Base-by-base conservation (phyloP, 2,797 vertebrate genomes). In the Melanotaenia parkinsoni region DNA sequence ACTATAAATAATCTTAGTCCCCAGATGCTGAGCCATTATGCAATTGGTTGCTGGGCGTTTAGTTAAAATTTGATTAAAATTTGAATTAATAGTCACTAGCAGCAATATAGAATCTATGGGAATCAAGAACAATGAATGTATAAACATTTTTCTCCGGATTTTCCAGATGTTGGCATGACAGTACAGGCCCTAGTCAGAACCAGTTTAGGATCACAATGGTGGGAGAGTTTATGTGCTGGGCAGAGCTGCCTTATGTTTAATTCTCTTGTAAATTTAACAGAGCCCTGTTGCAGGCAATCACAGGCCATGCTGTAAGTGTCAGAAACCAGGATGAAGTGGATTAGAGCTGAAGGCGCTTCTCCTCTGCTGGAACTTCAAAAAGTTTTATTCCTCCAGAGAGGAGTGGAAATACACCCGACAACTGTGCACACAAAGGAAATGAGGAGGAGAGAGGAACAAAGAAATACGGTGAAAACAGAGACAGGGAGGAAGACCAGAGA, bases 361-460 rank as follows among this genome's bases (percentile, higher is more conserved):
- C 73, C 67, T 82, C 76, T 73, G 79, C 69, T 81, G 47, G 73
- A 80, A 87, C 84, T 86, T 90, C 83, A 90, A 86, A 89, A 89
- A 65, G 74, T 83, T 74, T 37, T 26, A 76, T 75, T 82, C 57
- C 86, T 89, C 88, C 72, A 62, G 88, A 91, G 89, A 88, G 68
- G 43, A 79, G 62, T 62, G 62, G 74, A 84, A 82, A 83, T 71
- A 72, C 71, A 74, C 57, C 58, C 69, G 32, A 69, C 35, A 47
- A 54, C 69, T 0, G 26, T 63, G 64, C 58, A 58, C 26, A 86
- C 68, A 89, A 82, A 85, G 71, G 68, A 80, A 82, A 76, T 8
- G 43, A 69, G 67, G 58, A 70, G 68, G 80, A 72, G 72, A 71
- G 58, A 72, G 74, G 74, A 65, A 84, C 66, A 78, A 33, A 66